Percentiles rank a stretch among this genome's conserved stretches.
phyloP scores from a whole-genome alignment of 92 coral and sea anemone species.

The Epizoanthus scotinus region DNA sequence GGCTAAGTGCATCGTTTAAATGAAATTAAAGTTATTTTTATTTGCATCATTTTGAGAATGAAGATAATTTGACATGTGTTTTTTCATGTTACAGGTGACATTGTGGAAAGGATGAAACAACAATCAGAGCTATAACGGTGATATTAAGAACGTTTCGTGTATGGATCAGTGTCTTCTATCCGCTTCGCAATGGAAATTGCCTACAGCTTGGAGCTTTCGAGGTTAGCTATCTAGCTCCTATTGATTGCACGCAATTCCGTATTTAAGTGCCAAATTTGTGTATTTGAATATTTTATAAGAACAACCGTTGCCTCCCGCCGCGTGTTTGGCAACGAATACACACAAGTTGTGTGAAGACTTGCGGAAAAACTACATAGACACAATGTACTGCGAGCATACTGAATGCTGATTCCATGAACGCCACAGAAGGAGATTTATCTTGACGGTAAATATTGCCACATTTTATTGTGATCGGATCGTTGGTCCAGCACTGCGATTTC shows the following conservation, averaged over 20 bases:
- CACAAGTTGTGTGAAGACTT: not conserved
- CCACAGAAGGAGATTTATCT: not conserved
- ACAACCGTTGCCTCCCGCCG: constrained; percentile 2
- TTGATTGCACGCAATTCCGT: no score
- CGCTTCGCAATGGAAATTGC: not conserved
- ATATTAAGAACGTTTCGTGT: not conserved
- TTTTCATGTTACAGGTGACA: constrained; percentile 1
- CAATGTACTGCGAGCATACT: not conserved
- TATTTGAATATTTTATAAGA: not conserved
- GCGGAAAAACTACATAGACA: not conserved
- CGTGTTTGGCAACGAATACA: constrained; percentile 9
- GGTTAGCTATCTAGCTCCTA: not conserved
- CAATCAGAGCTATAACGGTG: not conserved
- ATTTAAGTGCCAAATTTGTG: not conserved
- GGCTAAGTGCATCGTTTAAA: not conserved
- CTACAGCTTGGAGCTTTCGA: not conserved
- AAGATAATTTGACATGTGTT: constrained; percentile 27
- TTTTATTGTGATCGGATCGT: not conserved
- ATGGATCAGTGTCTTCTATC: not conserved
- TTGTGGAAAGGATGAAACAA: constrained; percentile 6
- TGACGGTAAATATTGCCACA: not conserved
- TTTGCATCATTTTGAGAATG: constrained; percentile 11
- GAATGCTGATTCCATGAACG: not conserved
- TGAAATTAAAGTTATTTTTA: not conserved
- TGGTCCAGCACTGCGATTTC: not conserved